Conservation (phyloP, 2,888 invertebrate genomes). For the Chelonus formosanus region DNA sequence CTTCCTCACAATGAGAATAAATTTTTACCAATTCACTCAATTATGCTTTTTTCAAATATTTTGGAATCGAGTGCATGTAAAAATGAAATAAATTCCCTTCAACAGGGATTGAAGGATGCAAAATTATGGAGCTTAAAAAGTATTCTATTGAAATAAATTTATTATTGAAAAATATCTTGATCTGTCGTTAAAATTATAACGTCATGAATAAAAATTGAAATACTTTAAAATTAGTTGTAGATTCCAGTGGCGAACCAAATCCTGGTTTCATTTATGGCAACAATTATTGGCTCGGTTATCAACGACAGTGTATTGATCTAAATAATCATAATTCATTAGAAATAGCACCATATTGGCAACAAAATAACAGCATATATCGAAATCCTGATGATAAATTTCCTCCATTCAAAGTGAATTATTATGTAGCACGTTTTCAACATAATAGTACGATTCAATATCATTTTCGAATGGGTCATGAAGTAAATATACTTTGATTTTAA, state of each 20-base stretch:
- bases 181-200: too few species aligned
- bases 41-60: too few species aligned
- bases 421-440: conserved; percentile 62
- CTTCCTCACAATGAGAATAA: too few species aligned
- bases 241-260: conserved; percentile 69
- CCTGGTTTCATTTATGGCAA: conserved; percentile 70
- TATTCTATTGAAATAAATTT: too few species aligned
- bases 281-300: conserved; percentile 71
- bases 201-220: too few species aligned
- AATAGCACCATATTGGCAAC: conserved; percentile 45
- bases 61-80: too few species aligned
- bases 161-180: too few species aligned
- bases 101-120: too few species aligned
- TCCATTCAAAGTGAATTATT: conserved; percentile 62
- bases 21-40: too few species aligned
- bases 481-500: conserved; percentile 42
- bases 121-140: too few species aligned
- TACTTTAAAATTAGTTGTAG: conserved; percentile 63
- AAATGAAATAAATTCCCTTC: too few species aligned
- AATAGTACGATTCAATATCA: conserved; percentile 65
- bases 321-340: conserved; percentile 51
- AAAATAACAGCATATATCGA: conserved; percentile 52
- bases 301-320: conserved; percentile 66
- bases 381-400: conserved; percentile 59
- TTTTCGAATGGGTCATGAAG: conserved; percentile 62